Percentiles rank a stretch among this genome's conserved stretches.
phyloP scores from a whole-genome alignment of 2,797 vertebrate species.

The Pipistrellus kuhlii region DNA sequence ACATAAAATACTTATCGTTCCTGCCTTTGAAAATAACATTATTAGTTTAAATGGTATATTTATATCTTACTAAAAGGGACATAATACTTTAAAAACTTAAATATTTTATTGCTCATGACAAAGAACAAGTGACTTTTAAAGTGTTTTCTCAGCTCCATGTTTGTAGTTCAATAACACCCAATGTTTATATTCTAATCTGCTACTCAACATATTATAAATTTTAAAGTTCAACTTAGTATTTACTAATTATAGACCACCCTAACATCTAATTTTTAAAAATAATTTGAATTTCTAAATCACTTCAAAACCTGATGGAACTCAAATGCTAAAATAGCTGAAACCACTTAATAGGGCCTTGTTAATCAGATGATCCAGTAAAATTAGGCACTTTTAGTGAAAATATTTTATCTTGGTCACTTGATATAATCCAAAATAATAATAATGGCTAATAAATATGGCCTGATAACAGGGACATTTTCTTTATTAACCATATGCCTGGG shows the following conservation, averaged over 20 bases:
- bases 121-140: constrained; percentile 62
- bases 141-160: constrained; percentile 37
- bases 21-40: constrained; percentile 34
- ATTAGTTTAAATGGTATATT: constrained; percentile 32
- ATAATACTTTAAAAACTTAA: constrained; percentile 41
- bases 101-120: neutral
- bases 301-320: constrained; percentile 79
- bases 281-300: constrained; percentile 83
- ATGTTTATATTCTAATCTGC: constrained; percentile 67
- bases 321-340: constrained; percentile 74
- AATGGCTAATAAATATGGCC: constrained; percentile 59
- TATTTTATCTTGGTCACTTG: constrained; percentile 80
- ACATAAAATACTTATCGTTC: neutral
- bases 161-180: constrained; percentile 67
- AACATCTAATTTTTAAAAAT: constrained; percentile 73
- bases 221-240: constrained; percentile 76
- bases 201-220: constrained; percentile 65
- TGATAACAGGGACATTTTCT: constrained; percentile 39
- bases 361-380: constrained; percentile 79
- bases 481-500: constrained; percentile 43
- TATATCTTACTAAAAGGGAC: constrained; percentile 9
- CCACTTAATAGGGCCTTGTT: constrained; percentile 62
- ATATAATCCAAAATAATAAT: constrained; percentile 78
- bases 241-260: constrained; percentile 74
- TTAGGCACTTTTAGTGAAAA: constrained; percentile 63